Evolutionary conservation across 2,113 vertebrate species (phyloP).

Genomic region (Cyphomyrus plagiostoma): DNA sequence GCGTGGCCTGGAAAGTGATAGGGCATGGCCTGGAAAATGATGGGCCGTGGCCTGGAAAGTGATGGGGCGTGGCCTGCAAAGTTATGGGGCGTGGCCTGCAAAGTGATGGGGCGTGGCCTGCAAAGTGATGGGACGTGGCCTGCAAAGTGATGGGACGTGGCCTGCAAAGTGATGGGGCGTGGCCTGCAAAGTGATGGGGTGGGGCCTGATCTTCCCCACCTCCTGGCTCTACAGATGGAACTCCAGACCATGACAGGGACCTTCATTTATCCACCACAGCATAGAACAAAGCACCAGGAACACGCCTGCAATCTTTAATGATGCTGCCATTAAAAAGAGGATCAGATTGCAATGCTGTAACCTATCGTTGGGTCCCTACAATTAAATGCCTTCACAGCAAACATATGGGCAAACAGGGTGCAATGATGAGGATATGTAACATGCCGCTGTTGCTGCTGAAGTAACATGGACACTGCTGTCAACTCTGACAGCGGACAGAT

Average conservation of each 20-base stretch:
- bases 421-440: not conserved
- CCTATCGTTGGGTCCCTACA: not conserved
- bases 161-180: not conserved
- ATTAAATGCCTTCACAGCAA: not conserved
- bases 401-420: not conserved
- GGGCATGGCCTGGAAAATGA: not conserved
- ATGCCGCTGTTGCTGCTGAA: not conserved
- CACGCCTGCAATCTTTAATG: not conserved
- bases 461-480: not conserved
- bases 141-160: not conserved
- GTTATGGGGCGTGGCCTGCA: not conserved
- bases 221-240: not conserved
- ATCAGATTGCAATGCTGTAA: not conserved
- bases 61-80: not conserved
- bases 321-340: not conserved
- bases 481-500: not conserved
- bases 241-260: not conserved
- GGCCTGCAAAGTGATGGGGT: not conserved
- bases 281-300: not conserved
- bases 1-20: not conserved
- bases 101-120: not conserved
- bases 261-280: not conserved
- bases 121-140: not conserved
- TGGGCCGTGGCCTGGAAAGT: not conserved
- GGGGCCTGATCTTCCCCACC: not conserved